Conservation (phyloP, 2,888 invertebrate genomes). For the Pharmacophagus antenor region DNA sequence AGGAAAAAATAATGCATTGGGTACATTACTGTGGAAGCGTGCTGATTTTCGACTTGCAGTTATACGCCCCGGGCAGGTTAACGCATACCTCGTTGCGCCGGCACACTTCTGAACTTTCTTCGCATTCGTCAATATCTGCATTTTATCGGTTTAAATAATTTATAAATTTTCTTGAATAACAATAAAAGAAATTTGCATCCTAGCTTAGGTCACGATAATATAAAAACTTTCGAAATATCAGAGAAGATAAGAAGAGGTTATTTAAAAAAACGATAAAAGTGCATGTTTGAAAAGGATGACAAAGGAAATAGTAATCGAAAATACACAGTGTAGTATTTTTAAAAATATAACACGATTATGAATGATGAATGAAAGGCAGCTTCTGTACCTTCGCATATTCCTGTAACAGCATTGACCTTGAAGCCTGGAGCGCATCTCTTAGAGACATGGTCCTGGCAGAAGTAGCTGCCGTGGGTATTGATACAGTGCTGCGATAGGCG, state of each 20-base stretch:
- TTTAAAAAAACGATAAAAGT: too few species aligned
- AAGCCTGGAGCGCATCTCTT: constrained; percentile 84
- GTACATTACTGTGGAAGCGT: constrained; percentile 65
- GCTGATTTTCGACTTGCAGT: constrained; percentile 84
- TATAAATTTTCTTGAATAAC: too few species aligned
- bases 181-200: too few species aligned
- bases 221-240: too few species aligned
- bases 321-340: too few species aligned
- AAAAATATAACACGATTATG: too few species aligned
- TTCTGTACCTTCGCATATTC: constrained; percentile 82
- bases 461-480: constrained; percentile 86
- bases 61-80: constrained; percentile 91
- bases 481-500: constrained; percentile 84
- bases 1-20: neutral
- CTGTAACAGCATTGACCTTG: constrained; percentile 77
- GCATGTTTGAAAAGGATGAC: too few species aligned
- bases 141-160: neutral
- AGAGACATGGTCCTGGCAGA: constrained; percentile 84
- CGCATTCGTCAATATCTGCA: constrained; percentile 93
- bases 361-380: too few species aligned
- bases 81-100: constrained; percentile 89
- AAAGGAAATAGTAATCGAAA: too few species aligned
- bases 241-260: too few species aligned
- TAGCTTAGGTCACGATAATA: too few species aligned
- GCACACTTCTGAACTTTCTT: constrained; percentile 88